Conservation (phyloP, 2,113 vertebrate species). For the Hippocampus barbouri region DNA sequence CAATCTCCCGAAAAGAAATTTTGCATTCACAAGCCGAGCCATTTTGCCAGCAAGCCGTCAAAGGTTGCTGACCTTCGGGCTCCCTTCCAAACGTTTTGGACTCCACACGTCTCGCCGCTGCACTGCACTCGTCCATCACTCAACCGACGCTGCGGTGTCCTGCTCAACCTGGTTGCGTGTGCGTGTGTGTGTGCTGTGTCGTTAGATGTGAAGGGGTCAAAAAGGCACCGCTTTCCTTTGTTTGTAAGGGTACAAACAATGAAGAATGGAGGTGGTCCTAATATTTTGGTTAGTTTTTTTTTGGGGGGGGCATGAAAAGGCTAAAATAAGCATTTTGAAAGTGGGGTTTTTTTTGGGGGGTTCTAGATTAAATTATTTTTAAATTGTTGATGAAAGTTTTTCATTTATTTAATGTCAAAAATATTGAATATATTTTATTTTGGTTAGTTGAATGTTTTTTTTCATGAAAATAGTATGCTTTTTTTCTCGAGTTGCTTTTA, state of each 20-base stretch:
- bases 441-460: no score
- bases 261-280: neutral
- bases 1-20: neutral
- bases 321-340: no score
- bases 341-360: no score
- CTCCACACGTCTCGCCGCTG: neutral
- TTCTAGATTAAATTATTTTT: no score
- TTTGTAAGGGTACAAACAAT: neutral
- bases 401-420: no score
- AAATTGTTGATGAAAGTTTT: no score
- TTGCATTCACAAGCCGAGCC: neutral
- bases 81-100: constrained; percentile 19
- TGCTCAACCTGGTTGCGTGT: no score
- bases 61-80: neutral
- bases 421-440: no score
- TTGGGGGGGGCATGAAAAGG: no score
- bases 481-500: no score
- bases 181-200: no score
- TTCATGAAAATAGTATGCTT: no score
- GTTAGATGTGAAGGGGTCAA: constrained; percentile 1
- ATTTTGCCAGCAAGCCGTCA: neutral
- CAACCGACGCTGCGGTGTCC: neutral
- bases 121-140: constrained; percentile 68
- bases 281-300: neutral
- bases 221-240: neutral